These are phyloP conservation scores for Rhynchomys soricoides DNA, from an alignment of 2,113 vertebrate species.

Conservation along the genomic window DNA sequence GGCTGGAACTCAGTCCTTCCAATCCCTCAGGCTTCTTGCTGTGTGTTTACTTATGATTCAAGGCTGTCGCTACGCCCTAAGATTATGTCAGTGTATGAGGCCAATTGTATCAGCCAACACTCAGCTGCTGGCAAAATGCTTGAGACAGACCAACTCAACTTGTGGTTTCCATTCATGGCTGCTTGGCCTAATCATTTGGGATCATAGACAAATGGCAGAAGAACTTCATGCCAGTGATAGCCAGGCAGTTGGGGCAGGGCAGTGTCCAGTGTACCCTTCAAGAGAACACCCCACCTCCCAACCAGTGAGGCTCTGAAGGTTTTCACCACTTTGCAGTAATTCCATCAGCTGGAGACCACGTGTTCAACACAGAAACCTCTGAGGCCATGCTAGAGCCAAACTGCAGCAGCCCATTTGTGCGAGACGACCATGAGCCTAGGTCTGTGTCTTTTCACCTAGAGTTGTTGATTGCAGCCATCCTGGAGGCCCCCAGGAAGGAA, in stretches of 20 bases:
- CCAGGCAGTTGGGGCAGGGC: not conserved
- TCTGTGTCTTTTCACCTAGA: not conserved
- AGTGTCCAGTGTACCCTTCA: not conserved
- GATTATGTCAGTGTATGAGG: too few relatives aligned
- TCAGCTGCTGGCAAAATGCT: not conserved
- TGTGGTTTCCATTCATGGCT: not conserved
- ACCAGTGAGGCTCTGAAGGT: not conserved
- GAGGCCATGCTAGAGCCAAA: not conserved
- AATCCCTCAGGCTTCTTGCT: not conserved
- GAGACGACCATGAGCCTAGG: fast-evolving
- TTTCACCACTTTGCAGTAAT: not conserved
- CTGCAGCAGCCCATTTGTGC: not conserved
- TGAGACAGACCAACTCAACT: not conserved
- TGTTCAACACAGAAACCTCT: not conserved
- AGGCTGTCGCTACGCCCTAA: not conserved
- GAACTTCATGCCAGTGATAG: not conserved
- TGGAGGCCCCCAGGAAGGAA: not conserved
- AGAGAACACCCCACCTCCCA: not conserved
- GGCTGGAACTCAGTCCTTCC: not conserved
- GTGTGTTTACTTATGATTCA: not conserved
- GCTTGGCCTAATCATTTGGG: not conserved
- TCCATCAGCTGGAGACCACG: not conserved
- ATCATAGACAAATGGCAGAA: not conserved
- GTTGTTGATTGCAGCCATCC: not conserved
- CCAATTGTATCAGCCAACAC: not conserved